Percentiles rank a stretch among this genome's conserved stretches.
Evolutionary conservation across 2,888 invertebrate genomes (phyloP).

Genomic region (Drosophila mayaguana): DNA sequence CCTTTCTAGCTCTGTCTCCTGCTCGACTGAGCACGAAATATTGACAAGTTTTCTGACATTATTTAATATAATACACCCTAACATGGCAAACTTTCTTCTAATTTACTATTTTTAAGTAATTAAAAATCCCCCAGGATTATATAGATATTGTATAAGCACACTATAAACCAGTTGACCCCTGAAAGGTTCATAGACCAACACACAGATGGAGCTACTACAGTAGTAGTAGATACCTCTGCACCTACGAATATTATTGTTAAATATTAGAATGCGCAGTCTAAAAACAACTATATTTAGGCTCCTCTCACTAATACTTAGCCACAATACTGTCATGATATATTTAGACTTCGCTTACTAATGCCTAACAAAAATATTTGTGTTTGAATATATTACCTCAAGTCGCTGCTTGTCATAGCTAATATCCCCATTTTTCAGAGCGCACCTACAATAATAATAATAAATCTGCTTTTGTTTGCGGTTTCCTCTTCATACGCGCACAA

Average conservation of each 20-base stretch:
- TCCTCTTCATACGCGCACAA: neutral
- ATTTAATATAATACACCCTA: too few species aligned
- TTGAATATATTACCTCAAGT: neutral
- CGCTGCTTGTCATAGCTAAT: neutral
- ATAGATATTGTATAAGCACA: too few species aligned
- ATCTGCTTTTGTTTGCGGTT: constrained; percentile 11
- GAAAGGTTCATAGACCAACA: too few species aligned
- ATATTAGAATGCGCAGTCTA: neutral
- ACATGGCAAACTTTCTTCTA: too few species aligned
- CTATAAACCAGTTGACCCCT: too few species aligned
- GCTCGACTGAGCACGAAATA: too few species aligned
- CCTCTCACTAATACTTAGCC: neutral
- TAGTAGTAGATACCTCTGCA: too few species aligned
- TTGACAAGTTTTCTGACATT: too few species aligned
- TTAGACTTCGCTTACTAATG: neutral
- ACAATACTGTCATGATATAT: neutral
- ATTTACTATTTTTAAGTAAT: too few species aligned
- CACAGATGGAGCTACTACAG: too few species aligned
- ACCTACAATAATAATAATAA: neutral
- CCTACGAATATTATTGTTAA: neutral
- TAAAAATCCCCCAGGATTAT: too few species aligned
- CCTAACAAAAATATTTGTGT: neutral
- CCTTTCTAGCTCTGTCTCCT: too few species aligned
- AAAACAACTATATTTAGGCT: neutral
- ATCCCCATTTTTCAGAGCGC: neutral